Evolutionary conservation across 2,888 invertebrate genomes (phyloP), one percentile per base, ranked within the genome.

Genomic region (Oxytorus armatus): DNA sequence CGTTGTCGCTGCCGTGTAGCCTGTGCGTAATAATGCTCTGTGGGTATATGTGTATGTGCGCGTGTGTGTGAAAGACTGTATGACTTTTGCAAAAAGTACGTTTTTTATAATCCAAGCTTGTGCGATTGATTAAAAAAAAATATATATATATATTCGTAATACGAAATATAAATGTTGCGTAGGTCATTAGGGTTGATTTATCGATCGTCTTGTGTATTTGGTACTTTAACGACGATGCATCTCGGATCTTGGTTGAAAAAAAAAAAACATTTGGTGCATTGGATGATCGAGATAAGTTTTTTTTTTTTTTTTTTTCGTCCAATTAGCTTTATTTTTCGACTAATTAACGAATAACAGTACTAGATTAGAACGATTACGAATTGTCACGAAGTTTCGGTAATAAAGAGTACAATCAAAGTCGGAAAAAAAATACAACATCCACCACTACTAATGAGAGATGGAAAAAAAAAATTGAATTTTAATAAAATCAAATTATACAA

Each of bases 21-120:
- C 72, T 66, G 61, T 61, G 42, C 61, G 76, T 76, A 47, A 36
- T 33, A 39, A 66, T 66, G 47, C 66, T 72, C 36, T 49, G 47
- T 66, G 66, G 53, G 53, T 53, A n/a, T n/a, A n/a, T n/a, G n/a
- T n/a, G n/a, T n/a, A n/a, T n/a, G n/a, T n/a, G n/a, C n/a, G n/a
- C n/a, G n/a, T n/a, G n/a, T n/a, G n/a, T n/a, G 14, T 25, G 63
- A 72, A 65, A 57, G 57, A 47, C 18, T 53, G 75, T 72, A 65
- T 76, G 63, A 83, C 29, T 72, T 77, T 78, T 72, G 61, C 63
- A 59, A 78, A 59, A 73, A 80, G 79, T 68, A 80, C 79, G 79
- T 77, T 82, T 82, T 81, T 82, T 81, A 82, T 77, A 74, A 77
- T 69, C 74, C 33, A 75, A 77, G 77, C 80, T 82, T 82, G 73